These are phyloP conservation scores for Meloidogyne hapla DNA, from an alignment of 1,140 invertebrate species.

Conservation along the genomic window DNA sequence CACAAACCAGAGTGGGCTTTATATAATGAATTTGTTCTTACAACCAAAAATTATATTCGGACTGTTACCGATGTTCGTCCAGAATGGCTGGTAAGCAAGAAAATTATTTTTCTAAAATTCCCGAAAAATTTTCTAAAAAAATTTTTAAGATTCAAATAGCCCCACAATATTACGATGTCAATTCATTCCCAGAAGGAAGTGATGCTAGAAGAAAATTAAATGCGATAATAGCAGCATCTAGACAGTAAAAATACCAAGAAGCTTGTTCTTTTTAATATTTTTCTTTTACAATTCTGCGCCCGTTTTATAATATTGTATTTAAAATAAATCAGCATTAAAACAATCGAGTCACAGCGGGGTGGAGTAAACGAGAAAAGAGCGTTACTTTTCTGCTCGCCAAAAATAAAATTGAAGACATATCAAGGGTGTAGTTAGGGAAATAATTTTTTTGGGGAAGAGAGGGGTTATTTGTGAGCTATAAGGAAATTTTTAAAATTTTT, in stretches of 20 bases:
- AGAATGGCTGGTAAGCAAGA: constrained; percentile 70
- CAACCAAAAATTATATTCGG: constrained; percentile 98
- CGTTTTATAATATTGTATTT: constrained; percentile 6
- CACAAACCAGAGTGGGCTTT: constrained; percentile 99
- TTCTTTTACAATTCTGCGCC: not conserved
- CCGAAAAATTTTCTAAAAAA: not conserved
- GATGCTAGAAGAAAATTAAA: constrained; percentile 85
- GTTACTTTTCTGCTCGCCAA: not conserved
- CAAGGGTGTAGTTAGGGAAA: not conserved
- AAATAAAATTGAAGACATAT: not conserved
- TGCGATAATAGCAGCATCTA: constrained; percentile 26
- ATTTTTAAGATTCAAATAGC: constrained; percentile 80
- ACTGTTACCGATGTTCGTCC: constrained; percentile 97
- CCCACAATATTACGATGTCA: constrained; percentile 95
- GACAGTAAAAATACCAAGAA: not conserved
- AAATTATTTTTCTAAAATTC: not conserved
- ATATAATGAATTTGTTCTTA: constrained; percentile 99
- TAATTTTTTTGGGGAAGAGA: too few relatives aligned
- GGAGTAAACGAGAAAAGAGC: not conserved
- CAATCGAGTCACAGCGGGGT: constrained; percentile 4
- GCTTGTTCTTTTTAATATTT: not conserved
- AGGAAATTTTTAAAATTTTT: not conserved
- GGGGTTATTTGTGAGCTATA: not conserved
- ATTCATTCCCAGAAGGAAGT: constrained; percentile 88
- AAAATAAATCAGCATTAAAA: constrained; percentile 1